Conservation (phyloP, 2,888 invertebrate species). For the Orthosia gothica region DNA sequence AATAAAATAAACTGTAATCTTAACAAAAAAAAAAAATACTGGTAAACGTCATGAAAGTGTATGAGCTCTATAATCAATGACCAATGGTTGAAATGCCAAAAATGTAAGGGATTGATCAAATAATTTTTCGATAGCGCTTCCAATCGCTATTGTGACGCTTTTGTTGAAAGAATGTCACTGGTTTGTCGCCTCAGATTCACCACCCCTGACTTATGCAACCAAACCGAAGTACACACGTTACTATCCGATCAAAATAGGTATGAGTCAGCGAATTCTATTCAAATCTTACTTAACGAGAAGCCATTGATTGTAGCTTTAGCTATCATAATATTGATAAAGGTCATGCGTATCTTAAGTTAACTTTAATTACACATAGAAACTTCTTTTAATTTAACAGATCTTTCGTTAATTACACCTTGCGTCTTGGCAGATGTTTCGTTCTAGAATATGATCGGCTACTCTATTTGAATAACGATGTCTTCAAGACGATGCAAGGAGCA, state of each 20-base stretch:
- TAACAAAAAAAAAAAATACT: no score
- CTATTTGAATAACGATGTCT: no score
- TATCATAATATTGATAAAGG: conserved; percentile 32
- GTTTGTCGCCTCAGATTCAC: neutral
- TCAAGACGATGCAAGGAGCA: no score
- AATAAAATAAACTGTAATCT: no score
- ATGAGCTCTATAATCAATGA: no score
- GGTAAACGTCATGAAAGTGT: no score
- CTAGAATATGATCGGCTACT: neutral
- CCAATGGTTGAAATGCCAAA: no score
- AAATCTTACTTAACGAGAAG: conserved; percentile 5
- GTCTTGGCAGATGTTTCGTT: neutral
- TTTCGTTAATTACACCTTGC: neutral
- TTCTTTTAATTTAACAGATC: neutral
- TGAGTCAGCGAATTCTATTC: conserved; percentile 34
- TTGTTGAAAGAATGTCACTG: no score
- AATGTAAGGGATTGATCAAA: no score
- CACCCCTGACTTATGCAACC: neutral
- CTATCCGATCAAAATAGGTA: neutral
- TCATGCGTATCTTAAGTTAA: conserved; percentile 8
- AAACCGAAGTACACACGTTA: neutral
- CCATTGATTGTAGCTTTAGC: conserved; percentile 22
- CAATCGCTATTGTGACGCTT: no score
- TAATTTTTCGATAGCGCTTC: no score
- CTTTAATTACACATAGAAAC: conserved; percentile 13